phyloP scores from a whole-genome alignment of 2,797 vertebrate species.

The Melanotaenia parkinsoni region DNA sequence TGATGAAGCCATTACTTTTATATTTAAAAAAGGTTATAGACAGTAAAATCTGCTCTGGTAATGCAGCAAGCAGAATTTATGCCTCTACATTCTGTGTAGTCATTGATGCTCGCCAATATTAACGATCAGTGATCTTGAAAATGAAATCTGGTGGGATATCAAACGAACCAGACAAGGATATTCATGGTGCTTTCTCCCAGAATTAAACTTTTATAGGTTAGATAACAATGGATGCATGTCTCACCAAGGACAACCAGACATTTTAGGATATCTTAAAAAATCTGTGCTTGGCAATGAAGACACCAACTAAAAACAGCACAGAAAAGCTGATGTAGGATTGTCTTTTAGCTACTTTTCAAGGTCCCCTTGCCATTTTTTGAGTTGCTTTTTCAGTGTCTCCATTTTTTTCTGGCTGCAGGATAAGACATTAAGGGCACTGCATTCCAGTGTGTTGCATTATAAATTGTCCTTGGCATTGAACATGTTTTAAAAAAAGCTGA shows the following conservation, averaged over 20 bases:
- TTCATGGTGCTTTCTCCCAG: slow-evolving; percentile 6
- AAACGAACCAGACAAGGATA: neutral
- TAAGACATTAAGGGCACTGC: neutral
- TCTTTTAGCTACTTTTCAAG: neutral
- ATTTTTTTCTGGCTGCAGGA: neutral
- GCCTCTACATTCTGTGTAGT: neutral
- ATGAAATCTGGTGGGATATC: neutral
- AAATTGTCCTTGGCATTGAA: neutral
- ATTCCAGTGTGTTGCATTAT: slow-evolving; percentile 7
- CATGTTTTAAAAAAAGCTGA: slow-evolving; percentile 12
- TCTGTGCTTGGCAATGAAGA: neutral
- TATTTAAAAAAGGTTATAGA: neutral
- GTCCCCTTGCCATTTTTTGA: neutral
- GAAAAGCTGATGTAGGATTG: neutral
- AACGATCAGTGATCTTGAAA: neutral
- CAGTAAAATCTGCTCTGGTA: neutral
- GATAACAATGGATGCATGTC: slow-evolving; percentile 7
- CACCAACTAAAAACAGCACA: neutral
- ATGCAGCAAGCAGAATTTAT: neutral
- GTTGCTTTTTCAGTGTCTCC: slow-evolving; percentile 6
- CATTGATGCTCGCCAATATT: neutral
- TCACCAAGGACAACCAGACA: slow-evolving; percentile 4
- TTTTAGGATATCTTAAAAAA: slow-evolving; percentile 1
- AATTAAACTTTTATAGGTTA: neutral
- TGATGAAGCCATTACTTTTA: neutral